Evolutionary conservation across 2,797 vertebrate genomes (phyloP), one percentile per base, ranked within the genome.

Genomic region (Scomberomorus guttatus): DNA sequence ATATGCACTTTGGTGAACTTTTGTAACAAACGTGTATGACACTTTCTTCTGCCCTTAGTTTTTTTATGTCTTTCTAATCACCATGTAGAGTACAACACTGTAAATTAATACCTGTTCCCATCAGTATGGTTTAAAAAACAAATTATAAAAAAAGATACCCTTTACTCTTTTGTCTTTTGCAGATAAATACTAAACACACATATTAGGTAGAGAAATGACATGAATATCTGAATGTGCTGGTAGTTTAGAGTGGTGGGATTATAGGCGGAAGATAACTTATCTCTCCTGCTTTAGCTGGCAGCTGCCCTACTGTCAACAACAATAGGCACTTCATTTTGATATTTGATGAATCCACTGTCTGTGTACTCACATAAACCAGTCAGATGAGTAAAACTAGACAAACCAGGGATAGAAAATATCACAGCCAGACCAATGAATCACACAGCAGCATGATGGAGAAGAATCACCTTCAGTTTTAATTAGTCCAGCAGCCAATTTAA

Each of bases 381-480:
- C n/a, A 11, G 64, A 78, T 72, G 46, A 65, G 32, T 42, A 54
- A 59, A 61, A 39, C 24, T 24, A 25, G 20, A 67, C 17, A 55
- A 56, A 62, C 12, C 5, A 4, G 58, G 51, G 69, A 27, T 71
- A 54, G 13, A 86, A 79, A 86, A 79, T 24, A 60, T n/a, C 78
- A 54, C 50, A 73, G 48, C 25, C 50, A 76, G 65, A 72, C 51
- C 77, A 91, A 92, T 85, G 58, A 92, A 85, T 83, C 82, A 91
- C 72, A 87, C 76, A 64, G 74, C 64, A 73, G 56, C 66, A 57
- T 55, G 37, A 80, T 70, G 63, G 79, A 82, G 80, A 91, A 87
- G 84, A 92, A 68, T 90, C 83, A 89, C 76, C 87, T 89, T 91
- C 84, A 83, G 65, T 84, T 94, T 93, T 94, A 94, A 94, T 94